Evolutionary conservation across 2,113 vertebrate genomes (phyloP), one percentile per base, ranked within the genome.

Genomic region (Brienomyrus longianalis): DNA sequence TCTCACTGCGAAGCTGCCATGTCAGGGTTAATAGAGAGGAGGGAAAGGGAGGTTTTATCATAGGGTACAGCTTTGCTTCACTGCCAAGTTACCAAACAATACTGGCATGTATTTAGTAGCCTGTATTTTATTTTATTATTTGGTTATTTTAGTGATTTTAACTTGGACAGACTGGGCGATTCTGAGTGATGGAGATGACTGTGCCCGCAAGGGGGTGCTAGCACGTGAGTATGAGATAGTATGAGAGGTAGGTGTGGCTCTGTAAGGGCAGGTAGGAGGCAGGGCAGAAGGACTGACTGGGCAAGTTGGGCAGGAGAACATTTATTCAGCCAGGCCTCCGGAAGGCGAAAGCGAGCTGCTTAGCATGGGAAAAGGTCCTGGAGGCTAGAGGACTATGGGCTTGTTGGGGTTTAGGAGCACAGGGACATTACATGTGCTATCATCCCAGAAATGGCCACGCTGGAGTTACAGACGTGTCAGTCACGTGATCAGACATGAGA

Each of bases 231-330:
- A 87, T 48, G 51, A 48, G 45, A 47, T n/a, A 48, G 45, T 84
- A 47, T 77, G 62, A 88, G 39, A n/a, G 66, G 56, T 3, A 88
- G 43, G 62, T 88, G 87, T 70, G 87, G 59, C 59, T 89, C 88
- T 35, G 66, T 80, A 47, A 54, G 50, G 45, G 70, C 35, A 83
- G 31, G 31, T 56, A 11, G 23, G 19, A 88, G 50, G 17, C 54
- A 7, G 35, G 17, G 31, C 11, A 39, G 50, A 48, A 23, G 8
- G 47, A 86, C 45, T 85, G 48, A 48, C 48, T 43, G 17, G 54
- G 9, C 27, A 19, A 62, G 87, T 21, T 43, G 31, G 21, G 17
- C 48, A 43, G 86, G 52, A 59, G 86, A 62, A 19, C 17, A 21
- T 35, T 17, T 87, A 62, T 62, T 62, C 7, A n/a, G 56, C 3